A percentile compares a stretch with the other conserved stretches of the same genome.
Conservation (phyloP, 64 coral and sea anemone species). For the Trachythela sp. region DNA sequence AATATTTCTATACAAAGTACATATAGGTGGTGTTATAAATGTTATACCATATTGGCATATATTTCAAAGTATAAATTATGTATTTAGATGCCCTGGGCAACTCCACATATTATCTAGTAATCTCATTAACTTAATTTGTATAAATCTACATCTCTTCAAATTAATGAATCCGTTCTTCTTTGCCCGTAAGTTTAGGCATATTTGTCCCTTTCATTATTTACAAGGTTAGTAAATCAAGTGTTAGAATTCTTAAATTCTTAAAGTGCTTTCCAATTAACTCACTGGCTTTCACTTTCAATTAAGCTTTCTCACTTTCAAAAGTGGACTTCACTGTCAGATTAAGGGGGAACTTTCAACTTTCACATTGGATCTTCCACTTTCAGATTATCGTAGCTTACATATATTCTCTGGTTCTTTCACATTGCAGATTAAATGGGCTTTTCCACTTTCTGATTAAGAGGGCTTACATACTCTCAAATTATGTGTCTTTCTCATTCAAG, state of each 20-base stretch:
- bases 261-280: too few relatives aligned
- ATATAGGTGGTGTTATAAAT: too few relatives aligned
- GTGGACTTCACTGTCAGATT: too few relatives aligned
- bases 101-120: background rate
- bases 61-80: too few relatives aligned
- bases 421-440: background rate
- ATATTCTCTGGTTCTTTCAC: background rate
- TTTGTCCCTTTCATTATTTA: too few relatives aligned
- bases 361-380: background rate
- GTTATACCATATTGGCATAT: too few relatives aligned
- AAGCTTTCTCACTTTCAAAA: too few relatives aligned
- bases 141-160: background rate
- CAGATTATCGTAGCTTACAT: background rate
- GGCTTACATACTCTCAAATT: background rate
- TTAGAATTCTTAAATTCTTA: background rate
- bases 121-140: background rate
- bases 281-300: too few relatives aligned
- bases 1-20: too few relatives aligned
- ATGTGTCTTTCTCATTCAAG: background rate
- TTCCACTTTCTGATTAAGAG: background rate
- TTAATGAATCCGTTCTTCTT: background rate
- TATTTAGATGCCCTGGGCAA: background rate
- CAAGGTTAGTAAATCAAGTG: background rate
- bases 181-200: too few relatives aligned
- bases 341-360: background rate